Base-by-base conservation (phyloP, 2,797 vertebrate genomes). In the Psittacula echo region DNA sequence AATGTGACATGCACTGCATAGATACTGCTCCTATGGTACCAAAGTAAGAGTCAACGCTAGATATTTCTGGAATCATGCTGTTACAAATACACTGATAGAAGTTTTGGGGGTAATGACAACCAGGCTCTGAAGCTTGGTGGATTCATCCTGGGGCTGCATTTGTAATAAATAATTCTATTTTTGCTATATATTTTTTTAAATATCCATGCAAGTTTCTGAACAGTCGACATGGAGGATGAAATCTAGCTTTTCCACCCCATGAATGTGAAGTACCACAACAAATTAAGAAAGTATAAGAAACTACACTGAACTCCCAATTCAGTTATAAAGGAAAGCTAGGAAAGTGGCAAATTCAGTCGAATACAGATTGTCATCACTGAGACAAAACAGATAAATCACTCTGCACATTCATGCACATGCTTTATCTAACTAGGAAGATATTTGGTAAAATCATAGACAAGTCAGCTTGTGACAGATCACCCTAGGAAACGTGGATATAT, bases 381-480 rank as follows among this genome's bases (percentile, higher is more conserved):
- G 54, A 87, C 20, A 70, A 86, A 91, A 87, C 20, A 94, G 66
- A 8, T 44, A 81, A 65, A 78, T 78, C 18, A 73, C 66, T 84
- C 79, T 84, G 47, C 20, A 51, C 34, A 60, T 68, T 88, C 39
- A 88, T 44, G 72, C 1, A 1, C 37, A 76, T 73, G 66, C 71
- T 89, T 70, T 72, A 47, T 51, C 62, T 70, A 76, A 82, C 64
- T 61, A 94, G 71, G 56, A 90, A 90, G 70, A 76, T 48, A 66
- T 67, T 67, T 64, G 30, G 74, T 60, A 74, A 97, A 93, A 84
- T 64, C 41, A 51, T 78, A 48, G 68, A 70, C 20, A 86, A 93
- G 74, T 60, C 67, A 87, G 41, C 20, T 53, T 88, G 41, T 71
- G 80, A 96, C 48, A 21, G 58, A 90, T 87, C 64, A 93, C 9